Base-by-base conservation (phyloP, 1,140 invertebrate species). In the Drosophila watanabei region DNA sequence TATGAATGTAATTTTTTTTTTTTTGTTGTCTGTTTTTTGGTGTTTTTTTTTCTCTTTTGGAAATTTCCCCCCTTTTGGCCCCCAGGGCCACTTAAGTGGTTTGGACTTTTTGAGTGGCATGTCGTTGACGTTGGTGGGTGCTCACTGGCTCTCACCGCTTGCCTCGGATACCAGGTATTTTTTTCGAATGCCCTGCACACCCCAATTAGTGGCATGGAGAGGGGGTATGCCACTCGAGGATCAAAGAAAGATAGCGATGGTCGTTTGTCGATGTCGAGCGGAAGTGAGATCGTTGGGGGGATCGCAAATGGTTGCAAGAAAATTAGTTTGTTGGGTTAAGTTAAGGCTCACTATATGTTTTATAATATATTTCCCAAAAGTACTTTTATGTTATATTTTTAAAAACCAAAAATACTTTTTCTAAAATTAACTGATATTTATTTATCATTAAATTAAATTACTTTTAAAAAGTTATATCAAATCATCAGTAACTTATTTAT, bases 31-130 rank as follows among this genome's bases (percentile, higher is more conserved):
- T 20, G 33, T 16, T 49, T 24, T 52, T 28, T 35, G 49, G 20
- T 51, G 0, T 37, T 30, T 30, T 9, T 52, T 52, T 52, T 43
- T 28, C 16, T 2, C 6, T 30, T 51, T 52, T 68, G 63, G 64
- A 51, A 70, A 43, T 48, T 30, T 30, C 24, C 69, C 69, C 72
- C 75, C 71, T 20, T 28, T 39, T 46, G 63, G 73, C 64, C 78
- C 66, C 65, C 58, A 48, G 35, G 61, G 64, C 48, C 84, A 75
- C 85, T 84, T 89, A 87, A 87, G 84, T 87, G 85, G 60, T 84
- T 77, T 82, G 84, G 70, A 78, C 81, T 84, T 79, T 75, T 81
- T 84, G 81, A 88, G 84, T 88, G 84, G 84, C 81, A 88, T 72
- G 60, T 69, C 82, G 78, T 89, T 84, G 84, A 80, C 68, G 84